Evolutionary conservation across 2,797 vertebrate species (phyloP).

Genomic region (Psittacula derbiana): DNA sequence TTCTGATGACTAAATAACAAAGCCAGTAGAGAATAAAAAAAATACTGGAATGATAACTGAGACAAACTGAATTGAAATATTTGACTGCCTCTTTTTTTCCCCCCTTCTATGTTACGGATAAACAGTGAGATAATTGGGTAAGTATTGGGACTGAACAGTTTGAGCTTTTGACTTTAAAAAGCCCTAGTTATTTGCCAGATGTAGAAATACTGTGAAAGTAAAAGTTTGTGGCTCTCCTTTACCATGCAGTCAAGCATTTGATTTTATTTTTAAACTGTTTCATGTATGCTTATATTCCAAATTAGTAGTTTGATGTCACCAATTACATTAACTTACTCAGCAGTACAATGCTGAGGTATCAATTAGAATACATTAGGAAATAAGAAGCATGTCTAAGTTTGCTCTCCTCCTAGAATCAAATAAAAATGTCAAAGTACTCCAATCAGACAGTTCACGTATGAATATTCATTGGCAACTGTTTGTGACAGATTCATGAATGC

Average conservation of each 20-base stretch:
- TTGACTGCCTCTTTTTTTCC: neutral
- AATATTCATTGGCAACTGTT: conserved; percentile 88
- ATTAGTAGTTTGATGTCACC: conserved; percentile 52
- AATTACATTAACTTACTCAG: conserved; percentile 67
- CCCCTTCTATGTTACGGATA: neutral
- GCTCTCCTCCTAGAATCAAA: conserved; percentile 75
- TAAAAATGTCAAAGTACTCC: conserved; percentile 81
- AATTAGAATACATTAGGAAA: conserved; percentile 70
- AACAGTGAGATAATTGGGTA: neutral
- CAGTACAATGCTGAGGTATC: conserved; percentile 59
- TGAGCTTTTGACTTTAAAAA: neutral
- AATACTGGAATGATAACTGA: neutral
- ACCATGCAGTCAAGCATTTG: neutral
- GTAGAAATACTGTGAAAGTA: neutral
- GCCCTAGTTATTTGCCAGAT: neutral
- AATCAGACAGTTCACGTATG: conserved; percentile 80
- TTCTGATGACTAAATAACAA: neutral
- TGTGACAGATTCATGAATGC: conserved; percentile 84
- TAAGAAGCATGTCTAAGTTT: conserved; percentile 70
- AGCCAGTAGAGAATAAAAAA: neutral
- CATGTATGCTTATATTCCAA: conserved; percentile 33
- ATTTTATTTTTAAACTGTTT: neutral
- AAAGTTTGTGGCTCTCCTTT: neutral
- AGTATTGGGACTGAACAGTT: neutral
- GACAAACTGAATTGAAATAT: neutral